phyloP scores from a whole-genome alignment of 2,888 invertebrate species.

The Petrophora chlorosata region DNA sequence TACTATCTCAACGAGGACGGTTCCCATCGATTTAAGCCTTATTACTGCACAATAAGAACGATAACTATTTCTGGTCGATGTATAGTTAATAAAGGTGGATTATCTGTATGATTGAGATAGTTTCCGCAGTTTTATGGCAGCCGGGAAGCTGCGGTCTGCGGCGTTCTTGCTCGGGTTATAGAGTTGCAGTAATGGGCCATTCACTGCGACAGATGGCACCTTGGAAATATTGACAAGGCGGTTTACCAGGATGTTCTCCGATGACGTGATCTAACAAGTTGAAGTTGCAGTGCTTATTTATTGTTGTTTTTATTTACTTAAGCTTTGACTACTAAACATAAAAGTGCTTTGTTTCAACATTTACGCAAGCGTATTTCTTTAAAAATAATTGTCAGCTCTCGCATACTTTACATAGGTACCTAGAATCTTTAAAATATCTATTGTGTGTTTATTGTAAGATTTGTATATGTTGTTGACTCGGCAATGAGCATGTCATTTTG shows the following conservation, averaged over 20 bases:
- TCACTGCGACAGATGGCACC: conserved; percentile 9
- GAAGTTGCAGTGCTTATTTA: too few relatives aligned
- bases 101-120: conserved; percentile 5
- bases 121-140: conserved; percentile 29
- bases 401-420: too few relatives aligned
- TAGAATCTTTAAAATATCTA: too few relatives aligned
- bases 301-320: too few relatives aligned
- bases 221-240: conserved; percentile 1
- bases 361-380: too few relatives aligned
- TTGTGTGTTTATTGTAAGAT: too few relatives aligned
- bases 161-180: conserved; percentile 12
- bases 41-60: conserved; percentile 1
- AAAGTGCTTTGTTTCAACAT: too few relatives aligned
- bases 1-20: not conserved
- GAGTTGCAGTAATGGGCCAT: conserved; percentile 21
- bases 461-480: too few relatives aligned
- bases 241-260: not conserved
- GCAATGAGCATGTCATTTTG: not conserved
- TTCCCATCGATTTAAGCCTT: conserved; percentile 2
- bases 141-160: conserved; percentile 32
- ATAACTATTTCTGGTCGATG: not conserved
- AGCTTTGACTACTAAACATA: too few relatives aligned
- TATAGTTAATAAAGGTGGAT: not conserved
- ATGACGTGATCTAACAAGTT: too few relatives aligned
- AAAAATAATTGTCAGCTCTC: too few relatives aligned